Base-by-base conservation (phyloP, 2,888 invertebrate species). In the Lampropteryx suffumata region DNA sequence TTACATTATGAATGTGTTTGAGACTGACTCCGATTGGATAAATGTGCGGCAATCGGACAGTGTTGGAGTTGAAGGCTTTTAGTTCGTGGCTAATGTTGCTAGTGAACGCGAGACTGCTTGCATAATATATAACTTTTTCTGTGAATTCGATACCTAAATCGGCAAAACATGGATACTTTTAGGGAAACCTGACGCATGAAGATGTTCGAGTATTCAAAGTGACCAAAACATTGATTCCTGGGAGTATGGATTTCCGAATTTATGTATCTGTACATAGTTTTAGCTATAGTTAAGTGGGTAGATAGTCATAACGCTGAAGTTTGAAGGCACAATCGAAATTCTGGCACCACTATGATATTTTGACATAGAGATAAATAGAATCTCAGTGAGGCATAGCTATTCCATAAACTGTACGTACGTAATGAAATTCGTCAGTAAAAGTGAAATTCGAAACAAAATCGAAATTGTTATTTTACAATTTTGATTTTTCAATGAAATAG, bases 231-330 rank as follows among this genome's bases (percentile, higher is more conserved):
- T 36, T 37, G 33, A 47, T 44, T 43, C 26, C 40, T 48, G 44
- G 47, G 56, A 53, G 42, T 50, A 45, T 44, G 55, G 54, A 58
- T 59, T 32, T 55, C 57, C 60, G 62, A 62, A 60, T 62, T 62
- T 60, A 62, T 52, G 50, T 57, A 59, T 45, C 21, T 61, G 57
- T 61, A 59, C 46, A 57, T 55, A 61, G 51, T 44, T 56, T 48
- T 53, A 53, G 49, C 11, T 35, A n/a, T 53, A 51, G 49, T 7
- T 47, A 47, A 32, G 17, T 12, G 43, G 26, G 32, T 57, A 50
- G 44, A 45, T 61, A 60, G 35, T 37, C 47, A 39, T 42, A 45
- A 44, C 12, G 13, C 27, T 17, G n/a, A 37, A 32, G 9, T 40
- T 43, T 12, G 26, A 40, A 39, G 51, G 26, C 42, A 21, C 29